Conservation (phyloP, 2,888 invertebrate genomes). For the Polyploca ridens region DNA sequence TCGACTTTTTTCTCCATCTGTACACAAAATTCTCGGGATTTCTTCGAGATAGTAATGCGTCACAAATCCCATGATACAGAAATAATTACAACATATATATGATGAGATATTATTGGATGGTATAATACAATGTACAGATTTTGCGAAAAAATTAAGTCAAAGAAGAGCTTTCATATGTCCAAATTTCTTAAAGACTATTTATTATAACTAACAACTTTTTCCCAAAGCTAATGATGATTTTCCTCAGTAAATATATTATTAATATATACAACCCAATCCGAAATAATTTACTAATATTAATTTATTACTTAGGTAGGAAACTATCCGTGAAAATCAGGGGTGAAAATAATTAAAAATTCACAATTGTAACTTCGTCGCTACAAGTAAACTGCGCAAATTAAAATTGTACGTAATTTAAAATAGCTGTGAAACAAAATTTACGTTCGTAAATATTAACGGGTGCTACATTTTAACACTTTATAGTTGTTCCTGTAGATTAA, state of each 20-base stretch:
- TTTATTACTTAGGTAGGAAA: slow-evolving; percentile 28
- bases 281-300: slow-evolving; percentile 29
- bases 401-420: slow-evolving; percentile 57
- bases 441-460: slow-evolving; percentile 60
- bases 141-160: too few species aligned
- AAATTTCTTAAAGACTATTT: too few species aligned
- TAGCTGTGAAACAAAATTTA: slow-evolving; percentile 52
- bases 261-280: slow-evolving; percentile 5
- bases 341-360: slow-evolving; percentile 45
- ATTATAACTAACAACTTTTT: too few species aligned
- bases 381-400: slow-evolving; percentile 49
- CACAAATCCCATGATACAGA: slow-evolving; percentile 61
- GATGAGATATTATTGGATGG: neutral
- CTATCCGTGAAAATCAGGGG: slow-evolving; percentile 26
- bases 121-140: neutral
- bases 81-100: slow-evolving; percentile 69
- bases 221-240: too few species aligned
- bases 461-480: slow-evolving; percentile 68
- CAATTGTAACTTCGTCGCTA: slow-evolving; percentile 39
- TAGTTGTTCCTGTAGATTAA: slow-evolving; percentile 57
- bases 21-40: slow-evolving; percentile 42
- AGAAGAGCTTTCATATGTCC: too few species aligned
- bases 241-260: neutral
- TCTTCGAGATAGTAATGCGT: slow-evolving; percentile 57
- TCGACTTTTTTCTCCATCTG: slow-evolving; percentile 77